These are phyloP conservation scores for Allacma fusca DNA, from an alignment of 2,888 invertebrate species.

Conservation along the genomic window DNA sequence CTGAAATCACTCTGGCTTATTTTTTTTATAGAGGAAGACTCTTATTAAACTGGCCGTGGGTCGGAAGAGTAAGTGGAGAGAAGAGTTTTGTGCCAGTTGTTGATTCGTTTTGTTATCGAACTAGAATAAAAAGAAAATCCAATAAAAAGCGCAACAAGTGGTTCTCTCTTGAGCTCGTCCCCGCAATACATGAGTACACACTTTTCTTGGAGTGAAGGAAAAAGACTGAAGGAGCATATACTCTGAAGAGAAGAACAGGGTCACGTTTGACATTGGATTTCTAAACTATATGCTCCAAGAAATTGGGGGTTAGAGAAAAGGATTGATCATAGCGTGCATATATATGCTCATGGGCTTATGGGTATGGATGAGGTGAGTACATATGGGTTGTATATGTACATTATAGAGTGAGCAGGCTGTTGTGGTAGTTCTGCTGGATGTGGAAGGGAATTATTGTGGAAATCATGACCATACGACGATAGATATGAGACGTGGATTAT, in stretches of 20 bases:
- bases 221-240: background rate
- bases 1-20: too few species aligned
- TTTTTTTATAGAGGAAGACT: too few species aligned
- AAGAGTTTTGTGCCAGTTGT: conserved; percentile 7
- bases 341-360: background rate
- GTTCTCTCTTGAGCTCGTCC: background rate
- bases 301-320: background rate
- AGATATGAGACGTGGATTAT: background rate
- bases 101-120: conserved; percentile 16
- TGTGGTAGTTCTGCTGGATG: too few species aligned
- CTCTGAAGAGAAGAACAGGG: conserved; percentile 16
- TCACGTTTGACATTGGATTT: conserved; percentile 28
- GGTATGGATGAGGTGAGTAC: background rate
- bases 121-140: conserved; percentile 2
- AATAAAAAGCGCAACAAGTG: conserved; percentile 10
- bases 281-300: background rate
- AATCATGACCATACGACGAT: background rate
- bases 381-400: background rate
- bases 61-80: background rate
- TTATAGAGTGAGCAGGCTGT: too few species aligned
- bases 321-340: background rate
- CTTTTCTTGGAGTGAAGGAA: background rate
- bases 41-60: background rate
- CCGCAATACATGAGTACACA: background rate
- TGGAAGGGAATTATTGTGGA: background rate